Evolutionary conservation across 2,888 invertebrate genomes (phyloP), one percentile per base, ranked within the genome.

Genomic region (Drosophila putrida): DNA sequence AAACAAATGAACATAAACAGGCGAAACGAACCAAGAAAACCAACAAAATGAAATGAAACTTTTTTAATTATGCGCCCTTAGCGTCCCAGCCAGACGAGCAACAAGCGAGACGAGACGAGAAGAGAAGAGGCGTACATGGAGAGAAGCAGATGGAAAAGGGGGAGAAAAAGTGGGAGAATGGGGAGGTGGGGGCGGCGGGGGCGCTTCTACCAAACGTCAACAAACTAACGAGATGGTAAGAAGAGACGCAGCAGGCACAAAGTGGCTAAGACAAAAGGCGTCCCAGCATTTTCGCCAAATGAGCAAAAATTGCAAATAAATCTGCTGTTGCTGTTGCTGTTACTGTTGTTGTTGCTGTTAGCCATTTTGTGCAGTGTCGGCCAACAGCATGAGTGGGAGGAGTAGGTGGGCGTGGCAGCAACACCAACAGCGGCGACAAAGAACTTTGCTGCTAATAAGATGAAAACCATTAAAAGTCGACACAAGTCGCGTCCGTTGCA

Each of bases 11-110:
- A 83, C 80, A 82, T 80, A 82, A 86, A 81, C 80, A 84, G 82
- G 78, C 85, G 90, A 88, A 90, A 89, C 90, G 90, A 90, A 90
- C 90, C 90, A 89, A 90, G 91, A 90, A 90, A 91, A 90, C 90
- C 90, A 88, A 91, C 90, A 90, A 91, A 90, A 90, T 91, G 87
- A 90, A 91, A 90, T 91, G 90, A 91, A 91, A 91, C 90, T 91
- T 91, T 91, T 91, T 91, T 91, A 91, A 91, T 91, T 91, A 91
- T 90, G 88, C 91, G 88, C 76, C 82, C 75, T 69, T 83, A 80
- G 69, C 68, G 59, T 44, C 65, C 59, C 57, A 62, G 38, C 27
- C 27, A 54, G 27, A 55, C 33, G 51, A 63, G 74, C 62, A 71
- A 71, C 70, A 67, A 70, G 66, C 63, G 31, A 46, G 41, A 31